A percentile compares a stretch with the other conserved stretches of the same genome.
Evolutionary conservation across 2,888 invertebrate genomes (phyloP).

Genomic region (Ichneumoninae sp.): DNA sequence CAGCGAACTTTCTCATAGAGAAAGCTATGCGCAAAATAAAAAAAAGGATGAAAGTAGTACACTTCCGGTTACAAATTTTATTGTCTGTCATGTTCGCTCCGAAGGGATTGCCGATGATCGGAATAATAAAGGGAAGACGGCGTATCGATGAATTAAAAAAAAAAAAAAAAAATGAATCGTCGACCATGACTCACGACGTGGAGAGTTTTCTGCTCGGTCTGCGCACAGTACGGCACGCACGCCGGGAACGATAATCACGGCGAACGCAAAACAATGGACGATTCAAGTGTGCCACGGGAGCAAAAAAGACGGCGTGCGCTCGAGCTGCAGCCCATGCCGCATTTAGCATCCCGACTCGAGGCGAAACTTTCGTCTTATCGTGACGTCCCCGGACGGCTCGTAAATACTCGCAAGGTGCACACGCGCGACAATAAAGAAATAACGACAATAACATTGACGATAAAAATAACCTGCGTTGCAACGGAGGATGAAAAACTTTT

Average conservation of each 20-base stretch:
- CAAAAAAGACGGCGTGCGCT: slow-evolving; percentile 57
- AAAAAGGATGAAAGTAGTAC: neutral
- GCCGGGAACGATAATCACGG: slow-evolving; percentile 68
- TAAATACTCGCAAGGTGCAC: slow-evolving; percentile 58
- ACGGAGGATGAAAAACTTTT: neutral
- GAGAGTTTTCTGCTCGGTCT: slow-evolving; percentile 11
- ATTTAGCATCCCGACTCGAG: neutral
- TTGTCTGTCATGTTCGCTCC: slow-evolving; percentile 16
- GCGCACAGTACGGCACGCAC: slow-evolving; percentile 69
- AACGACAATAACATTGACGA: slow-evolving; percentile 20
- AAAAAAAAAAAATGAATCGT: slow-evolving; percentile 56
- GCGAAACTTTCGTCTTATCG: slow-evolving; percentile 58
- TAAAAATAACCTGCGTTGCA: neutral
- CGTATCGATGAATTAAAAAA: neutral
- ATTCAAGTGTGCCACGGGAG: slow-evolving; percentile 60
- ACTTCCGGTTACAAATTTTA: slow-evolving; percentile 9
- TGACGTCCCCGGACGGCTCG: slow-evolving; percentile 40
- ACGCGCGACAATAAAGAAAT: slow-evolving; percentile 26
- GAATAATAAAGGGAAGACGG: neutral
- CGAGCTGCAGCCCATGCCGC: slow-evolving; percentile 20
- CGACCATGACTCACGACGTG: slow-evolving; percentile 65
- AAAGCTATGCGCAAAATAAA: neutral
- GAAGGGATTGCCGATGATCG: slow-evolving; percentile 14
- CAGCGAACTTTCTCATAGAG: too few species aligned
- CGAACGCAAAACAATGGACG: slow-evolving; percentile 72